Conservation (phyloP, 2,113 vertebrate species). For the Oreocharis arfaki region DNA sequence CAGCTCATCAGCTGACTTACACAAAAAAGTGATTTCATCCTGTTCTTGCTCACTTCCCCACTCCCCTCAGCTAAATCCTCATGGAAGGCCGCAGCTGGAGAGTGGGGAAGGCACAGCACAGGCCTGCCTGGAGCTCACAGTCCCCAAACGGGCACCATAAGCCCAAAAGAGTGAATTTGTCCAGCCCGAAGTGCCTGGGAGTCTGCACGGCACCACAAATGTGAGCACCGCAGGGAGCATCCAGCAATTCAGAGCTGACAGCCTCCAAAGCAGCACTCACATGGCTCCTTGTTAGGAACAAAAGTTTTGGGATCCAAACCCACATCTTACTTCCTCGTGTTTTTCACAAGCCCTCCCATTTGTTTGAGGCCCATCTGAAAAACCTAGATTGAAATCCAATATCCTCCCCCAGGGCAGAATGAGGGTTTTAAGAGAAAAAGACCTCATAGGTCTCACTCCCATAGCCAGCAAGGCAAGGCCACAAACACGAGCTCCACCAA, state of each 20-base stretch:
- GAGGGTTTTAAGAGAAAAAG: not conserved
- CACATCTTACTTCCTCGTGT: not conserved
- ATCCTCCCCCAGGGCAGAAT: not conserved
- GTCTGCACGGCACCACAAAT: fast-evolving
- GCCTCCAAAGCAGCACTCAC: not conserved
- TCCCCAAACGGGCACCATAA: not conserved
- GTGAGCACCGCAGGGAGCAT: not conserved
- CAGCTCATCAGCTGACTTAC: slow-evolving; percentile 1
- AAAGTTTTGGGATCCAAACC: slow-evolving; percentile 35
- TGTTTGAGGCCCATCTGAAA: not conserved
- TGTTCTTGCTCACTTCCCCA: not conserved
- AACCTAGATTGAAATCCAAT: slow-evolving; percentile 14
- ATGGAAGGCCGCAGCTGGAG: not conserved
- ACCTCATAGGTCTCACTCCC: not conserved
- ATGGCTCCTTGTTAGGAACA: not conserved
- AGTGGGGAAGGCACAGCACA: not conserved
- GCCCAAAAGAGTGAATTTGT: fast-evolving
- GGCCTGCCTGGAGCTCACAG: not conserved
- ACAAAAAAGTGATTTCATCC: not conserved
- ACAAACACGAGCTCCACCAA: slow-evolving; percentile 10
- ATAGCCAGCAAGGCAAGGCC: not conserved
- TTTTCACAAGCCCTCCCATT: slow-evolving; percentile 2
- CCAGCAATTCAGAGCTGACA: not conserved
- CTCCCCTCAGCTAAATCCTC: not conserved
- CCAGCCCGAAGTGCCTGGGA: not conserved